phyloP scores from a whole-genome alignment of 2,113 vertebrate species.

The Rattus rattus region DNA sequence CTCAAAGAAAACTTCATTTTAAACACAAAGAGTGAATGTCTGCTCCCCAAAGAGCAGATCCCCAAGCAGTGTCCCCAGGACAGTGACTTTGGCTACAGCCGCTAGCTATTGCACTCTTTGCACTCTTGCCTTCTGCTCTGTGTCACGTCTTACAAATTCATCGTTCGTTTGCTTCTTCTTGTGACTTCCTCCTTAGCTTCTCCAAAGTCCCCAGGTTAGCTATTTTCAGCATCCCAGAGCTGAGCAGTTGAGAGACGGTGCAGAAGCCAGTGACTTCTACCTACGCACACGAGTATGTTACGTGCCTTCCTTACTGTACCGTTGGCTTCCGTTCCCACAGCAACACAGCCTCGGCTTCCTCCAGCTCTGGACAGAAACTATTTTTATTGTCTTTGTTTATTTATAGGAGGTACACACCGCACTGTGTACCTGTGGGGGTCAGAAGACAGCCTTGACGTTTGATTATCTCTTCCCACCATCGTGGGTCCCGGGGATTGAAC shows the following conservation, averaged over 20 bases:
- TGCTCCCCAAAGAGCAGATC: not conserved
- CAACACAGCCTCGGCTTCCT: too few relatives aligned
- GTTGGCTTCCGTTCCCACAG: not conserved
- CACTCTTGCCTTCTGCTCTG: too few relatives aligned
- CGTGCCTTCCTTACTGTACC: not conserved
- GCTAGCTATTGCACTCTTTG: not conserved
- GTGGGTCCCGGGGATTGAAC: not conserved
- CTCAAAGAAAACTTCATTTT: not conserved
- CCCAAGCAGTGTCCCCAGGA: too few relatives aligned
- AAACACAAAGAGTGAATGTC: not conserved
- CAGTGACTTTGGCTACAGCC: not conserved
- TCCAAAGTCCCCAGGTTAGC: not conserved
- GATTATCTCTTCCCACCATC: not conserved
- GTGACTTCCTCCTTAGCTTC: not conserved
- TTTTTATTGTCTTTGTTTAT: not conserved
- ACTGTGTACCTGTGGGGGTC: not conserved
- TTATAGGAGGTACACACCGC: not conserved
- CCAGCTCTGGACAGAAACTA: not conserved
- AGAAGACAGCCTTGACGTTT: not conserved
- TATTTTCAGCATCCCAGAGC: not conserved
- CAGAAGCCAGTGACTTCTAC: not conserved
- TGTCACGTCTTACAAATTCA: too few relatives aligned
- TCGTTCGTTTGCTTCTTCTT: not conserved
- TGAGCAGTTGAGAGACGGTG: not conserved
- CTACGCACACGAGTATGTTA: not conserved